Base-by-base conservation (phyloP, 2,888 invertebrate species). In the Pyrrhia umbra region DNA sequence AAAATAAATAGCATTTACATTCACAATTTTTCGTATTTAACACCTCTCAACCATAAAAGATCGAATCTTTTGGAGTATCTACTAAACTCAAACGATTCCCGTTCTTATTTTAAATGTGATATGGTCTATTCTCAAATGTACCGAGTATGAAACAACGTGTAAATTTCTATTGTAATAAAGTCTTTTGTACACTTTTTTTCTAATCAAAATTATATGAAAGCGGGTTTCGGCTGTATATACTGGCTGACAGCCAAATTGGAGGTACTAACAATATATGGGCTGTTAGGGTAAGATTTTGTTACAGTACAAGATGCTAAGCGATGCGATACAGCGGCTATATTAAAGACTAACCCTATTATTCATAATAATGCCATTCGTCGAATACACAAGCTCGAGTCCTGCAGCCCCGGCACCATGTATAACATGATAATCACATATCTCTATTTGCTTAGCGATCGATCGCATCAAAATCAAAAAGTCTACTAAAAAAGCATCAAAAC, bases 211-310 rank as follows among this genome's bases (percentile, higher is more conserved):
- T 73, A 82, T 85, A 82, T 81, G 77, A 83, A 81, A 75, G 78
- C 68, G 55, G 59, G 73, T 69, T 81, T 71, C 66, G 77, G 80
- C 76, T 81, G 55, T 69, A 56, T 66, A 57, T 61, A 70, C 81
- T 90, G 90, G 89, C 87, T 64, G 63, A 50, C 59, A 55, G 79
- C 90, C 90, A 90, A 89, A 84, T 80, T 79, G 75, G 52, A 79
- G 80, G 80, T 82, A 74, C 81, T 80, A 72, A 69, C 54, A 66
- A 68, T 63, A 21, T 52, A 77, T 62, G 45, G 59, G 16, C 9
- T 46, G 9, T 10, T 63, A 8, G 47, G n/a, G 23, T 59, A 56
- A 25, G 70, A 23, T 37, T 9, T 0, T 45, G 2, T 1, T 56
- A 46, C 70, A 67, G 54, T 46, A 10, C 8, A 2, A 18, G 54